Percentiles rank a stretch among this genome's conserved stretches.
These are phyloP conservation scores for Nysson spinosus DNA, from an alignment of 2,888 invertebrate species.

Conservation along the genomic window DNA sequence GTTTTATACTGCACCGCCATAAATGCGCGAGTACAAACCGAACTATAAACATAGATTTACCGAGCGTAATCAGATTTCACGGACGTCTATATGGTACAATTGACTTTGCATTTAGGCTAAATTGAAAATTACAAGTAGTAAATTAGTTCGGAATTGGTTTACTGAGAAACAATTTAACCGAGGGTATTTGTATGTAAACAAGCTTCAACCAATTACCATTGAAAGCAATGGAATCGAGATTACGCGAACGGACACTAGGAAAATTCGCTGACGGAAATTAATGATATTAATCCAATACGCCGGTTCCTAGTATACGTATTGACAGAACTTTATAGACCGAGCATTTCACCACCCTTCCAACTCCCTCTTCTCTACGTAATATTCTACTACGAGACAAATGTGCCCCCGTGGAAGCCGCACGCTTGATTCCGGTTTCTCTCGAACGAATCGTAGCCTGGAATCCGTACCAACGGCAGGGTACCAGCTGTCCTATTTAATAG, in stretches of 20 bases:
- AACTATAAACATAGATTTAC: background rate
- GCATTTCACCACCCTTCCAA: conserved; percentile 29
- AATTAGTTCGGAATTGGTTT: conserved; percentile 55
- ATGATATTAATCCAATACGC: conserved; percentile 63
- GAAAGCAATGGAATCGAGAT: conserved; percentile 32
- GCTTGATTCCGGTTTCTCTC: conserved; percentile 14
- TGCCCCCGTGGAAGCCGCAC: conserved; percentile 44
- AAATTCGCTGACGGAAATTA: conserved; percentile 62
- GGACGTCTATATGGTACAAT: conserved; percentile 29
- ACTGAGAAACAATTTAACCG: conserved; percentile 44
- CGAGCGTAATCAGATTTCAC: conserved; percentile 15
- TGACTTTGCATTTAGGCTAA: conserved; percentile 32
- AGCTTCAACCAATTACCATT: conserved; percentile 45
- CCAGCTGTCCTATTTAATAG: conserved; percentile 76
- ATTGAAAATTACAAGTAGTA: conserved; percentile 47
- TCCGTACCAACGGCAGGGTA: conserved; percentile 54
- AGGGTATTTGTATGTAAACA: conserved; percentile 58
- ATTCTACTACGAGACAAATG: conserved; percentile 53
- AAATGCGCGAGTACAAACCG: background rate
- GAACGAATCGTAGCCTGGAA: conserved; percentile 29
- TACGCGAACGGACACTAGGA: conserved; percentile 26
- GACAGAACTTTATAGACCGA: conserved; percentile 64
- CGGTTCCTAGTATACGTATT: conserved; percentile 49
- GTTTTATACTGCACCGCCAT: too few species aligned
- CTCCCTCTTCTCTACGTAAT: background rate